These are phyloP conservation scores for Magallana angulata DNA, from an alignment of 1,140 invertebrate species.

Conservation along the genomic window DNA sequence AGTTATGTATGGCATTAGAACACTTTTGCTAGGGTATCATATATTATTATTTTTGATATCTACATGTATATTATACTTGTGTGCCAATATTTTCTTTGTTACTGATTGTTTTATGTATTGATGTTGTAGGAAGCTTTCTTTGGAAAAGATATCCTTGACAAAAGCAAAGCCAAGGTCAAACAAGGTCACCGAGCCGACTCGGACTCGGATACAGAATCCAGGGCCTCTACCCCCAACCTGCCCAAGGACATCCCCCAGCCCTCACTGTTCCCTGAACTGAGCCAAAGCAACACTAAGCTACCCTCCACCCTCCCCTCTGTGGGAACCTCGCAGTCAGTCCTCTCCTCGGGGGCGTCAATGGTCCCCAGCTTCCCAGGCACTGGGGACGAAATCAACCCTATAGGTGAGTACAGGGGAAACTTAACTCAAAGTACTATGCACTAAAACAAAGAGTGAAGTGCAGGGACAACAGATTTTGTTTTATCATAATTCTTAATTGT, in stretches of 20 bases:
- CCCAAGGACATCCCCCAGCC: conserved; percentile 47
- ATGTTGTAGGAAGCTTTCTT: conserved; percentile 80
- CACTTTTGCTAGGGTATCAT: too few relatives aligned
- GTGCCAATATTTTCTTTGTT: not conserved
- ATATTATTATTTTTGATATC: too few relatives aligned
- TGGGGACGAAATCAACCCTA: not conserved
- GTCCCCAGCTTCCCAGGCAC: not conserved
- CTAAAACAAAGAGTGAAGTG: too few relatives aligned
- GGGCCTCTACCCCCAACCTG: conserved; percentile 38
- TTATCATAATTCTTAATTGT: too few relatives aligned
- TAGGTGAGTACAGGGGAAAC: conserved; percentile 6
- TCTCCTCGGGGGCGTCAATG: not conserved
- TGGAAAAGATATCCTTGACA: conserved; percentile 85
- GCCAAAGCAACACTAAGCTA: not conserved
- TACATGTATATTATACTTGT: not conserved
- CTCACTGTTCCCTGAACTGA: conserved; percentile 35
- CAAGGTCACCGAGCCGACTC: conserved; percentile 65
- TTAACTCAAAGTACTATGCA: too few relatives aligned
- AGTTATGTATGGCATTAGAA: too few relatives aligned
- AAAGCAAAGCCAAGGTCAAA: conserved; percentile 71
- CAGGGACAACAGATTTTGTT: too few relatives aligned
- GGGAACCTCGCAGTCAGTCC: conserved; percentile 34
- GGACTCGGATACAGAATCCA: conserved; percentile 67
- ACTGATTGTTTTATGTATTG: conserved; percentile 22
- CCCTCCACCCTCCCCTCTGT: conserved; percentile 35